Evolutionary conservation across 2,888 invertebrate genomes (phyloP).

Genomic region (Kryphioiulus occultus): DNA sequence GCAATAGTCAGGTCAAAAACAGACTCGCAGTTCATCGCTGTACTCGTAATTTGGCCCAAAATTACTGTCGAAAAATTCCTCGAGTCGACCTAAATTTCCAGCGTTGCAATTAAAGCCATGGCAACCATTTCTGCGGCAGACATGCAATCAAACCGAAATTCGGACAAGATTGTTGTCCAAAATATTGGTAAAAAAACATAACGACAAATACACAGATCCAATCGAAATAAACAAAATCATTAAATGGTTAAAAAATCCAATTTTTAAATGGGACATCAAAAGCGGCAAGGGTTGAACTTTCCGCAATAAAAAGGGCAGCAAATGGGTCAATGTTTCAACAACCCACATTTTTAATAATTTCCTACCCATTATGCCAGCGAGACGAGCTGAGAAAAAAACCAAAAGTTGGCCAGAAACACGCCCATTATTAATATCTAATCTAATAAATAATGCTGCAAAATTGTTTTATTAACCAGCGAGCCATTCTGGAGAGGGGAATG

Average conservation of each 20-base stretch:
- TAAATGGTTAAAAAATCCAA: not conserved
- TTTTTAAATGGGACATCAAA: conserved; percentile 8
- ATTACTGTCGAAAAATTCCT: not conserved
- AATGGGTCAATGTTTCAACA: conserved; percentile 35
- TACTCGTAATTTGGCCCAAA: not conserved
- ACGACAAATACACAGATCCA: conserved; percentile 17
- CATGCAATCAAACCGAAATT: not conserved
- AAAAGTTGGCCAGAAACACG: not conserved
- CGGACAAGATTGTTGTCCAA: conserved; percentile 12
- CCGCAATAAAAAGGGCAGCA: not conserved
- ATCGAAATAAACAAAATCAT: not conserved
- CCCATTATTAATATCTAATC: conserved; percentile 26
- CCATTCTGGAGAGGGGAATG: not conserved
- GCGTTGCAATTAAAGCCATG: not conserved
- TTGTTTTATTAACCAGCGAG: not conserved
- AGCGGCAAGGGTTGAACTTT: conserved; percentile 35
- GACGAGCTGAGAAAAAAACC: conserved; percentile 24
- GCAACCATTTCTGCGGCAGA: not conserved
- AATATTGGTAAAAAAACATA: not conserved
- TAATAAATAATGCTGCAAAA: not conserved
- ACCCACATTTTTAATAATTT: conserved; percentile 1
- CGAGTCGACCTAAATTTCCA: not conserved
- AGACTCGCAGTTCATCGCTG: not conserved
- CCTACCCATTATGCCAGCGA: conserved; percentile 4
- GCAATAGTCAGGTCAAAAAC: not conserved